These are phyloP conservation scores for Labeo catla DNA, from an alignment of 2,113 vertebrate species.

Conservation along the genomic window DNA sequence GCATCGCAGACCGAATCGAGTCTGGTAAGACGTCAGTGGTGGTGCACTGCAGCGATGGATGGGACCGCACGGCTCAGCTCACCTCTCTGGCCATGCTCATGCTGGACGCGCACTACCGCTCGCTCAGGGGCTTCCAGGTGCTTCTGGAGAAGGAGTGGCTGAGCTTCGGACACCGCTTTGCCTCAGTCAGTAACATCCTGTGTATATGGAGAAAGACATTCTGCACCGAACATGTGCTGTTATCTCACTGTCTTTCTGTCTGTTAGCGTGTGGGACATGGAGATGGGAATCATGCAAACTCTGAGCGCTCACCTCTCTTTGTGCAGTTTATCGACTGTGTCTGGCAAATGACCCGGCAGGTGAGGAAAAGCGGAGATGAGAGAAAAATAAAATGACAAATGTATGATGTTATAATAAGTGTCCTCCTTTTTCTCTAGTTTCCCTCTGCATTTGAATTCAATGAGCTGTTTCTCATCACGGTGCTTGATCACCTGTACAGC, in stretches of 20 bases:
- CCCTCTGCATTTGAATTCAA: constrained; percentile 97
- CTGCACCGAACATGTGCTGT: neutral
- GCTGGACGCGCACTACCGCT: constrained; percentile 93
- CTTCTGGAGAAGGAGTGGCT: constrained; percentile 97
- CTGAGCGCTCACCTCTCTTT: constrained; percentile 94
- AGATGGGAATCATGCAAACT: constrained; percentile 88
- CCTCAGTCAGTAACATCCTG: constrained; percentile 79
- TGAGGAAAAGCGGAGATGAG: constrained; percentile 55
- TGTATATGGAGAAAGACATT: neutral
- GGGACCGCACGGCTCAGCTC: constrained; percentile 94
- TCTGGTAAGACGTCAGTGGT: constrained; percentile 93
- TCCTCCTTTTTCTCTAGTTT: constrained; percentile 77
- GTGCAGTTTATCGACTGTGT: constrained; percentile 97
- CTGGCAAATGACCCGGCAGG: constrained; percentile 98
- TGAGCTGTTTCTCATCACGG: constrained; percentile 91
- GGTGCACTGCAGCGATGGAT: constrained; percentile 95
- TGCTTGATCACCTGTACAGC: constrained; percentile 96
- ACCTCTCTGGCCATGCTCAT: constrained; percentile 94
- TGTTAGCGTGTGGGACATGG: constrained; percentile 91
- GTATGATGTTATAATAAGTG: neutral
- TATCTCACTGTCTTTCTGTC: constrained; percentile 15
- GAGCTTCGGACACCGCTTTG: constrained; percentile 93
- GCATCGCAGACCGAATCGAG: constrained; percentile 91
- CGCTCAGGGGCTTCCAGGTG: constrained; percentile 90
- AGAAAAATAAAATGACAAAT: neutral